A percentile compares a stretch with the other conserved stretches of the same genome.
Conservation (phyloP, 2,888 invertebrate genomes). For the Amphimallon solstitiale region DNA sequence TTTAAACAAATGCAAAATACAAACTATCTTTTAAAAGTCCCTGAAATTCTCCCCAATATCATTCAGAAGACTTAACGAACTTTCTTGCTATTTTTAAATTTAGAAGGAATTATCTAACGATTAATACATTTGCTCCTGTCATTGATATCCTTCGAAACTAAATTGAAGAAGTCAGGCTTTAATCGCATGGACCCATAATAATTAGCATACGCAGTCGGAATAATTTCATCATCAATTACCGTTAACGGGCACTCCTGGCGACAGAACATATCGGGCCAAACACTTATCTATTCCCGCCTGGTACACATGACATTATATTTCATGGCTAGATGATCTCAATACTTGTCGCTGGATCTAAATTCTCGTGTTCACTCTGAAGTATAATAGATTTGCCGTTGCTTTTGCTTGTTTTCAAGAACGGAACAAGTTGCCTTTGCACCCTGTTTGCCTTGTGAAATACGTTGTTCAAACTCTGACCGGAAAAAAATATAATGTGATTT, state of each 20-base stretch:
- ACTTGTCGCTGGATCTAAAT: background rate
- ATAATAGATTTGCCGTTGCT: background rate
- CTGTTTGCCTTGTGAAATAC: too few species aligned
- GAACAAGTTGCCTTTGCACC: background rate
- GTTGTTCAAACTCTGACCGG: too few species aligned
- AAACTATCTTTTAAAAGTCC: too few species aligned
- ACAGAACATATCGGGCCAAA: conserved; percentile 54
- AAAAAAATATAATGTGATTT: too few species aligned
- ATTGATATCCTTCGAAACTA: background rate
- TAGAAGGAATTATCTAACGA: too few species aligned
- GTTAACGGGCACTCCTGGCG: conserved; percentile 54
- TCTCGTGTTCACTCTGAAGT: background rate
- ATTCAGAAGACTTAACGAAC: too few species aligned
- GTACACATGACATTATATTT: conserved; percentile 53
- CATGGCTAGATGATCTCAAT: conserved; percentile 51
- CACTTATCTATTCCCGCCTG: conserved; percentile 53
- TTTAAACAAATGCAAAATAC: too few species aligned
- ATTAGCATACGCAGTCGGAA: conserved; percentile 52
- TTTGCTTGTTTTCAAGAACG: background rate
- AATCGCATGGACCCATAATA: conserved; percentile 43
- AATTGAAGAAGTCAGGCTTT: background rate
- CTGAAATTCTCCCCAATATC: too few species aligned
- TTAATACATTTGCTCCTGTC: too few species aligned
- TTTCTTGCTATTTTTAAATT: too few species aligned
- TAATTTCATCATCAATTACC: conserved; percentile 56